These are phyloP conservation scores for Drosophila albomicans DNA, from an alignment of 1,140 invertebrate species.

Conservation along the genomic window DNA sequence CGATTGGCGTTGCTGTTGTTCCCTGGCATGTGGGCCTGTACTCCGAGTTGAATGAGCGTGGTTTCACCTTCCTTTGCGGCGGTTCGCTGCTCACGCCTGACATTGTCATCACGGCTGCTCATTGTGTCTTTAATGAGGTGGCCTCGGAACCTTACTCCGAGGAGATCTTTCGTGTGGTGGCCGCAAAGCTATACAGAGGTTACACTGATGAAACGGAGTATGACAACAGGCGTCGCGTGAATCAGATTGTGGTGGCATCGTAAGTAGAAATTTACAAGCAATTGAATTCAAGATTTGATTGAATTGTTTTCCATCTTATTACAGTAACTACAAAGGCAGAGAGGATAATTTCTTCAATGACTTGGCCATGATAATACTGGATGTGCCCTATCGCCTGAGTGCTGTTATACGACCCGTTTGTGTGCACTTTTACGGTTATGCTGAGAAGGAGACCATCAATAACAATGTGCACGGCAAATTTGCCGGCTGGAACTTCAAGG, in stretches of 20 bases:
- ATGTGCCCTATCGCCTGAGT: slow-evolving; percentile 52
- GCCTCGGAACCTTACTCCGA: slow-evolving; percentile 6
- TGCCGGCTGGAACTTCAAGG: slow-evolving; percentile 68
- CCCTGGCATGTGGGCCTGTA: slow-evolving; percentile 88
- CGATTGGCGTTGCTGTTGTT: slow-evolving; percentile 72
- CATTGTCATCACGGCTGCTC: slow-evolving; percentile 70
- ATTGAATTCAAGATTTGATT: not conserved
- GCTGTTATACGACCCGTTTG: slow-evolving; percentile 64
- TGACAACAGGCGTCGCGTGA: slow-evolving; percentile 27
- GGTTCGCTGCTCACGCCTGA: slow-evolving; percentile 83
- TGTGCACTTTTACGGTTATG: slow-evolving; percentile 30
- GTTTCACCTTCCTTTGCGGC: slow-evolving; percentile 85
- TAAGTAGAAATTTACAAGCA: slow-evolving; percentile 12
- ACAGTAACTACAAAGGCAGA: slow-evolving; percentile 50
- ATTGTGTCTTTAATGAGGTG: slow-evolving; percentile 63
- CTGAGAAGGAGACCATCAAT: slow-evolving; percentile 65
- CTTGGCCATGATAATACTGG: slow-evolving; percentile 55
- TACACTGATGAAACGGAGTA: slow-evolving; percentile 38
- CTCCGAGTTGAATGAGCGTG: slow-evolving; percentile 46
- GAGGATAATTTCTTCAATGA: slow-evolving; percentile 47
- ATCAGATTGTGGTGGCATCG: slow-evolving; percentile 48
- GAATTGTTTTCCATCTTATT: not conserved
- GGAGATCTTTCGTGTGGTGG: slow-evolving; percentile 54
- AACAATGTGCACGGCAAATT: slow-evolving; percentile 50
- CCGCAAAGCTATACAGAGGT: slow-evolving; percentile 59